Evolutionary conservation across 1,140 invertebrate genomes (phyloP), one percentile per base, ranked within the genome.

Genomic region (Macrosteles quadrilineatus): DNA sequence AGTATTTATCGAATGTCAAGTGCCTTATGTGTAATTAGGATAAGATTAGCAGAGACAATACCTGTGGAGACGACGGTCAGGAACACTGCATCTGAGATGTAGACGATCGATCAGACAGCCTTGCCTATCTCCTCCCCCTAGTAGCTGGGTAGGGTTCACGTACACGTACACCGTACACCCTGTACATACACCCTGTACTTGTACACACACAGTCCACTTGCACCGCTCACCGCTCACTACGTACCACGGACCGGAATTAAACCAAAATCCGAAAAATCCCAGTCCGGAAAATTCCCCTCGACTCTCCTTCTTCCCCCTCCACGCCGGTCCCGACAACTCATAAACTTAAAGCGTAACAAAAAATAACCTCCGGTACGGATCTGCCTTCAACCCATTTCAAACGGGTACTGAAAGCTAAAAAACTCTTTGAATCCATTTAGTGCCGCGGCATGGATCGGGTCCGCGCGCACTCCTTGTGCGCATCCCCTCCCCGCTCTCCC

Each of bases 341-440:
- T 69, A 69, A 69, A 69, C 68, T 63, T 59, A 69, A 69, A 69
- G 29, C 62, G 59, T 69, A 69, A 69, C 68, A 69, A 69, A 69
- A 69, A 69, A 69, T 69, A 69, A 69, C 59, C 57, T 69, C 55
- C 57, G 30, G 21, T 62, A 64, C 55, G 32, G 57, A 63, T 57
- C 63, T 50, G 59, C 62, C 68, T 69, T 69, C 68, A 69, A 69
- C 68, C 68, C 68, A 69, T 69, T 69, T 62, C 68, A 69, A 69
- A 69, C 55, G 68, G 68, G 68, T 69, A 69, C 68, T 69, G 68
- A 69, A 66, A 69, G 68, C 68, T 59, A 69, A 69, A 69, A 69
- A 69, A 69, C 68, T 69, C 68, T 62, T 66, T 66, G 50, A 63
- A 69, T 59, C 68, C 68, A 64, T 69, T 69, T 69, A 69, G 55